A percentile compares a stretch with the other conserved stretches of the same genome.
These are phyloP conservation scores for Cisticola juncidis DNA, from an alignment of 2,113 vertebrate species.

Conservation along the genomic window DNA sequence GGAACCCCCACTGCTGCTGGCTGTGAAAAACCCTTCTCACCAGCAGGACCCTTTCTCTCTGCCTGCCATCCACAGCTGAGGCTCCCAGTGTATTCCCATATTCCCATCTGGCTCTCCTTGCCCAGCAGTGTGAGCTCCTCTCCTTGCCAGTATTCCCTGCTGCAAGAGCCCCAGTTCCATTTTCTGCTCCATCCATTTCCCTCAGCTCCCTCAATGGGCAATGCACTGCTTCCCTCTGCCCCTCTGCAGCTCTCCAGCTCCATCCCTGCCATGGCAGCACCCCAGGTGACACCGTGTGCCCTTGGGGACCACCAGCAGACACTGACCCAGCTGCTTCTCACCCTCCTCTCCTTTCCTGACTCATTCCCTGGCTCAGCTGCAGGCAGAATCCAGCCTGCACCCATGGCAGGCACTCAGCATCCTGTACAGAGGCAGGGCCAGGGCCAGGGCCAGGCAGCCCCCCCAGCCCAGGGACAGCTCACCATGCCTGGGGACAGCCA, in stretches of 20 bases:
- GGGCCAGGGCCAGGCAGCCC: neutral
- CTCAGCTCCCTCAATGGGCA: neutral
- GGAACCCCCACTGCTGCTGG: fast-evolving
- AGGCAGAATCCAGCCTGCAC: neutral
- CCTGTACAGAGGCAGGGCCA: neutral
- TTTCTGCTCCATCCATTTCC: conserved; percentile 1
- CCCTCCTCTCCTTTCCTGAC: neutral
- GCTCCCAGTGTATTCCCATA: neutral
- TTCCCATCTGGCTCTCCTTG: neutral
- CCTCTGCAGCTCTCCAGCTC: neutral
- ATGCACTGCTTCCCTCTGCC: neutral
- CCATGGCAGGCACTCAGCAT: neutral
- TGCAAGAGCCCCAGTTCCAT: neutral
- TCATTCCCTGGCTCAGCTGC: neutral
- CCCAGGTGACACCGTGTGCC: fast-evolving
- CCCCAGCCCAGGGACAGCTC: neutral
- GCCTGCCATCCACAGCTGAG: neutral
- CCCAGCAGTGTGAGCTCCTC: fast-evolving
- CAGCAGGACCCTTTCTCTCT: neutral
- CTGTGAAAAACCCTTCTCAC: fast-evolving
- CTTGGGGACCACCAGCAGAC: neutral
- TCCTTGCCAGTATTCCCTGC: neutral
- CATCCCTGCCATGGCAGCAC: neutral
- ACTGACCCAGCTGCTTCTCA: neutral
- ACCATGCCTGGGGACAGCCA: neutral